Percentiles rank a stretch among this genome's conserved stretches.
phyloP scores from a whole-genome alignment of 2,113 vertebrate species.

The Chauna torquata region DNA sequence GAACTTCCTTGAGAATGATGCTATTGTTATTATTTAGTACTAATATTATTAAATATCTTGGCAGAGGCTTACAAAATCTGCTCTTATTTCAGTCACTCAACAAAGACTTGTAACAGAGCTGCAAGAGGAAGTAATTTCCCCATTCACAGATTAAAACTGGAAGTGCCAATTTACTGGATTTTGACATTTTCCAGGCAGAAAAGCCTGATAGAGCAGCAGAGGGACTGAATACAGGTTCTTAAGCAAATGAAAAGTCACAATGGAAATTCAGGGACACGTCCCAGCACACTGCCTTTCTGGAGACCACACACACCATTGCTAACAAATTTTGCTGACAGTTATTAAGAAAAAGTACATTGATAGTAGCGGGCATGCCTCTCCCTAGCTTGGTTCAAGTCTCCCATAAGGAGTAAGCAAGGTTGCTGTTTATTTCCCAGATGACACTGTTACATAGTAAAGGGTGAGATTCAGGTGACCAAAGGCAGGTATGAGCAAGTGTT shows the following conservation, averaged over 20 bases:
- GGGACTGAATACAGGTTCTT: background rate
- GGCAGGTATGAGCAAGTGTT: background rate
- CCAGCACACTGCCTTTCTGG: background rate
- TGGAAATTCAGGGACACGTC: background rate
- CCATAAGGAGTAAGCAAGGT: background rate
- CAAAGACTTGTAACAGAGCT: slow-evolving; percentile 50
- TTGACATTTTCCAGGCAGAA: slow-evolving; percentile 44
- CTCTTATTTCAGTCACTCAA: slow-evolving; percentile 48
- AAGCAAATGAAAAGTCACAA: background rate
- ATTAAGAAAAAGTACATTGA: background rate
- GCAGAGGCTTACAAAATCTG: slow-evolving; percentile 50
- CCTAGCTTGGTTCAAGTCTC: background rate
- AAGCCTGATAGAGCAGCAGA: background rate
- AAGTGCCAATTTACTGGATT: slow-evolving; percentile 50
- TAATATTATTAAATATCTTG: slow-evolving; percentile 64
- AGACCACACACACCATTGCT: background rate
- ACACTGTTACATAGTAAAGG: background rate
- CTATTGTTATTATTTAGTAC: slow-evolving; percentile 60
- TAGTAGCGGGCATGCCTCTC: background rate
- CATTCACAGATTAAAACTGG: slow-evolving; percentile 58
- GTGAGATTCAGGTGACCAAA: background rate
- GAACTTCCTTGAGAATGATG: slow-evolving; percentile 1
- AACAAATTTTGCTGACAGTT: background rate
- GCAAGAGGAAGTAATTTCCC: slow-evolving; percentile 63
- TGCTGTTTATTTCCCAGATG: background rate